A percentile compares a stretch with the other conserved stretches of the same genome.
These are phyloP conservation scores for Aptenodytes patagonicus DNA, from an alignment of 2,113 vertebrate species.

Conservation along the genomic window DNA sequence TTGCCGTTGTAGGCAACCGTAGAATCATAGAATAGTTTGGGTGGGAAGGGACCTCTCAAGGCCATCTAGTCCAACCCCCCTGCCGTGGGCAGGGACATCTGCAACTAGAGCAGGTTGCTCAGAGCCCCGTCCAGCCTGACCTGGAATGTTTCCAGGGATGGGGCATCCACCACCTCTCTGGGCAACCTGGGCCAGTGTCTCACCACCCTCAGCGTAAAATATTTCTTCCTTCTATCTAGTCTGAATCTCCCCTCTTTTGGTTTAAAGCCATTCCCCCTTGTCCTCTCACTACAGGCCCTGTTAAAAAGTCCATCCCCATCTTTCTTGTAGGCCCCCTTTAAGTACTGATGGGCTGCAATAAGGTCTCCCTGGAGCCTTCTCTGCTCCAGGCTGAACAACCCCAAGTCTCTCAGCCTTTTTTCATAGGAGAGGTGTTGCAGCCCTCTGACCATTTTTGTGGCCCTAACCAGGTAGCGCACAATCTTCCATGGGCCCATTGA, in stretches of 20 bases:
- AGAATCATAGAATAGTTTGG: not conserved
- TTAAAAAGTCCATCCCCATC: not conserved
- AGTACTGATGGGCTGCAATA: not conserved
- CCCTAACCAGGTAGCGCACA: not conserved
- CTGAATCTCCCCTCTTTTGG: not conserved
- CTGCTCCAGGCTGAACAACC: not conserved
- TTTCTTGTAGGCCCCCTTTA: not conserved
- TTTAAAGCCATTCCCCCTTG: not conserved
- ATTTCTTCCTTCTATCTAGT: not conserved
- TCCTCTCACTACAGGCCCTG: not conserved
- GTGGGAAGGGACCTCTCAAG: not conserved
- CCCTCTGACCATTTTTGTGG: not conserved
- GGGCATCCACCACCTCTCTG: not conserved
- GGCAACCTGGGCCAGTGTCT: not conserved
- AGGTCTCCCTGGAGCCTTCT: not conserved
- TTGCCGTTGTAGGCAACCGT: not conserved
- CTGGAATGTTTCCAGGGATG: not conserved
- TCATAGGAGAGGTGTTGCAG: not conserved
- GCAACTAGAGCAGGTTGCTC: not conserved
- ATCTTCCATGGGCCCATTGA: not conserved
- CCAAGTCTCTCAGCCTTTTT: not conserved
- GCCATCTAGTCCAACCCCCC: not conserved
- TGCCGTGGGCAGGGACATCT: not conserved
- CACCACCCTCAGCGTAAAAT: rapidly evolving
- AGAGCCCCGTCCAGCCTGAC: rapidly evolving